These are phyloP conservation scores for Propsilocerus akamusi DNA, from an alignment of 1,140 invertebrate species.

Conservation along the genomic window DNA sequence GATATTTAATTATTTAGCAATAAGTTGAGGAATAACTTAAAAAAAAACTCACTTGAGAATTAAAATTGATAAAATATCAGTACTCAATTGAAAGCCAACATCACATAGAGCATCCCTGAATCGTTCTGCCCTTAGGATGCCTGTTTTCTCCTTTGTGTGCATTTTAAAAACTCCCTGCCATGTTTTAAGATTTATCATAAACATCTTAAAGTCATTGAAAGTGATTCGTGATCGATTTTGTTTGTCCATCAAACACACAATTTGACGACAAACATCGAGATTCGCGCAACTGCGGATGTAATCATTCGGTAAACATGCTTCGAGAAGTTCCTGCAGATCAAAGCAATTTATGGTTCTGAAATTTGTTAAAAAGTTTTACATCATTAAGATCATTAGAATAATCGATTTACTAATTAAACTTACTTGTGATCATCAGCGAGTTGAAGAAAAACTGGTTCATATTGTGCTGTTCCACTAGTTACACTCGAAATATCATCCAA, in stretches of 20 bases:
- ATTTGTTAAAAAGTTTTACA: constrained; percentile 13
- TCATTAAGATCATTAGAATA: background rate
- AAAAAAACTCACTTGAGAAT: constrained; percentile 30
- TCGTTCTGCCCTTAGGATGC: constrained; percentile 72
- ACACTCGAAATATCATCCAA: constrained; percentile 13
- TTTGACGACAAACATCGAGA: constrained; percentile 78
- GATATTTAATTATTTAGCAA: background rate
- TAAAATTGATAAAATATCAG: constrained; percentile 61
- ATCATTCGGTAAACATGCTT: constrained; percentile 84
- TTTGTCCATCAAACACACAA: constrained; percentile 64
- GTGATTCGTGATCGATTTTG: constrained; percentile 4
- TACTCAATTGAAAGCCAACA: constrained; percentile 73
- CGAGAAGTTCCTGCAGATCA: constrained; percentile 76
- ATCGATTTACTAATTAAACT: background rate
- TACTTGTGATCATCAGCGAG: constrained; percentile 61
- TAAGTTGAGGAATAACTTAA: background rate
- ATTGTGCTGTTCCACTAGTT: constrained; percentile 37
- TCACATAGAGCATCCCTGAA: constrained; percentile 66
- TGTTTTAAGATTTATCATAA: constrained; percentile 1
- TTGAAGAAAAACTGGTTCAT: constrained; percentile 78
- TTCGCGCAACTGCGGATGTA: constrained; percentile 89
- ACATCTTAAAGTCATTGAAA: background rate
- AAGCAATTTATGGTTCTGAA: constrained; percentile 70
- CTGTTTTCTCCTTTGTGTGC: constrained; percentile 80
- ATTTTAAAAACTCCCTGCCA: constrained; percentile 74